These are phyloP conservation scores for Alsophila aescularia DNA, from an alignment of 2,888 invertebrate genomes.

Conservation along the genomic window DNA sequence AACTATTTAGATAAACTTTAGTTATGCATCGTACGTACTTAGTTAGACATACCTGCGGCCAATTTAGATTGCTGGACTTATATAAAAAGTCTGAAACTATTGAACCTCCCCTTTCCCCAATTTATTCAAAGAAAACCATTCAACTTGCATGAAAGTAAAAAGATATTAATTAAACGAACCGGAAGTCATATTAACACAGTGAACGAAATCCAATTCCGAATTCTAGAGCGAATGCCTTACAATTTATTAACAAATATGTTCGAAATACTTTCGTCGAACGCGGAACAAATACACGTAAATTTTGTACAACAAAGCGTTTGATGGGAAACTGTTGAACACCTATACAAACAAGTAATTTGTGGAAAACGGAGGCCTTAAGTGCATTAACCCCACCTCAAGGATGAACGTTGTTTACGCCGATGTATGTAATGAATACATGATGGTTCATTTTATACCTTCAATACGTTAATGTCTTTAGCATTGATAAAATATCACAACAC, in stretches of 20 bases:
- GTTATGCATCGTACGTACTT: too few species aligned
- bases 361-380: constrained; percentile 48
- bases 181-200: constrained; percentile 17
- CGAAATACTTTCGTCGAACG: constrained; percentile 19
- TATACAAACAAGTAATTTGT: constrained; percentile 51
- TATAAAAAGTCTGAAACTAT: too few species aligned
- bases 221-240: constrained; percentile 18
- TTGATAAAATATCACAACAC: not conserved
- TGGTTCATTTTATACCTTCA: constrained; percentile 15
- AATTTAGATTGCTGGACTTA: too few species aligned
- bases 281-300: constrained; percentile 16
- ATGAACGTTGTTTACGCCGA: constrained; percentile 44
- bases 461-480: not conserved
- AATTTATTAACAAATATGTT: constrained; percentile 16
- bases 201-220: constrained; percentile 20
- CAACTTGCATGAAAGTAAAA: constrained; percentile 11
- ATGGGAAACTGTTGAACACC: constrained; percentile 47
- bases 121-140: not conserved
- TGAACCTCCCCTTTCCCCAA: not conserved
- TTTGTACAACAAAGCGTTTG: constrained; percentile 35
- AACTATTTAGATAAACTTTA: too few species aligned
- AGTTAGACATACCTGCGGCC: too few species aligned
- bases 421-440: constrained; percentile 44
- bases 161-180: constrained; percentile 17
- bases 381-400: constrained; percentile 53